Evolutionary conservation across 53 echinoderm and acorn worm species (phyloP), one percentile per base, ranked within the genome.

Genomic region (Paelopatides confundens): DNA sequence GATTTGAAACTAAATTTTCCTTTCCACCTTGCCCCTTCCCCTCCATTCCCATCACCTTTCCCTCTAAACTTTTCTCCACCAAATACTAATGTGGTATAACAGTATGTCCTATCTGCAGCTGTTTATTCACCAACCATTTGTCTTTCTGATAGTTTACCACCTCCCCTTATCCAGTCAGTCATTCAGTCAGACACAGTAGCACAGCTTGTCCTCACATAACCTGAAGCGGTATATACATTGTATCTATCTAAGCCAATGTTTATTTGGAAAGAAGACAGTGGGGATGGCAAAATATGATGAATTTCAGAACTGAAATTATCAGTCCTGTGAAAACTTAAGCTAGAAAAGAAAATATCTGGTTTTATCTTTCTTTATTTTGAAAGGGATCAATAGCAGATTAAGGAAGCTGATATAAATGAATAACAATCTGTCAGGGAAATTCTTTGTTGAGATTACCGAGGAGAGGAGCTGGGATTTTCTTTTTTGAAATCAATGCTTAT

Each of bases 211-310:
- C 58, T 58, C n/a, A 15, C 24, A 21, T 58, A 58, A 58, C 58
- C 58, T 58, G 58, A 23, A 15, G 21, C 43, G 9, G 15, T 58
- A 21, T 58, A 23, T 58, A 58, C 58, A 58, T 4, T 58, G 58
- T 58, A 21, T 58, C 58, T 58, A 58, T 58, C n/a, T 12, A 70
- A 37, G 70, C 40, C 70, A 37, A 70, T 70, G 70, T 70, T 70
- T 70, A 70, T 70, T 70, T 70, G 36, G 23, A 70, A n/a, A 70
- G 70, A 70, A 38, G 43, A 70, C 37, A 36, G 17, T 38, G 36
- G 15, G 58, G 58, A 21, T 18, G 17, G 58, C 18, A 21, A 58
- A 58, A 58, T 15, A 58, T 58, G 58, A 58, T 58, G 58, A 58
- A 58, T 58, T 21, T 23, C n/a, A 58, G 58, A 58, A 58, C n/a